These are phyloP conservation scores for Aplocera efformata DNA, from an alignment of 2,888 invertebrate species.

Conservation along the genomic window DNA sequence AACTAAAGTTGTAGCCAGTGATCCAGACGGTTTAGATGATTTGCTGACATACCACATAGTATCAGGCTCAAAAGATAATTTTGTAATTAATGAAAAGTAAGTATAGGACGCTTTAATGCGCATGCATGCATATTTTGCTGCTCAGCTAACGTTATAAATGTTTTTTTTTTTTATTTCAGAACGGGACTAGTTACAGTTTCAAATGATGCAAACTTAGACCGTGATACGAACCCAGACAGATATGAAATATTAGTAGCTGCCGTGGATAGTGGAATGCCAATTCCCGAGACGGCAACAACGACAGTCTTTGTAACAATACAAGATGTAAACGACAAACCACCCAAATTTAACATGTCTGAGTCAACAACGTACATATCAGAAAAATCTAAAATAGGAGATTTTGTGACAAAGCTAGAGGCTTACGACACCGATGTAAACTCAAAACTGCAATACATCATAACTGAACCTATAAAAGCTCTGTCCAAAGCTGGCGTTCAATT, in stretches of 20 bases:
- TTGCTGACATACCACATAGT: conserved; percentile 85
- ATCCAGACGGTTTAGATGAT: conserved; percentile 88
- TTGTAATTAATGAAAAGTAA: conserved; percentile 86
- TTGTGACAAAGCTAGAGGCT: conserved; percentile 84
- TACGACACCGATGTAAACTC: conserved; percentile 86
- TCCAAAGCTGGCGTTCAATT: conserved; percentile 88
- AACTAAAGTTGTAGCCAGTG: conserved; percentile 85
- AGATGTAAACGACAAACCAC: conserved; percentile 91
- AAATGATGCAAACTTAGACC: conserved; percentile 85
- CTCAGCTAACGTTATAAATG: not conserved
- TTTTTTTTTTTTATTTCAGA: conserved; percentile 47
- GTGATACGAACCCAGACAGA: conserved; percentile 83
- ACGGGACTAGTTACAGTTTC: conserved; percentile 86
- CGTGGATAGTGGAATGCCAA: conserved; percentile 86
- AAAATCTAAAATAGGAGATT: conserved; percentile 81
- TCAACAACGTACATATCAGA: conserved; percentile 87
- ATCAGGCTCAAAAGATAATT: conserved; percentile 88
- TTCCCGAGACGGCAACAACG: conserved; percentile 88
- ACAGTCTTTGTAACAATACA: conserved; percentile 86
- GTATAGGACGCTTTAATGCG: conserved; percentile 29
- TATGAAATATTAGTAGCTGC: conserved; percentile 87
- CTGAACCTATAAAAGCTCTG: conserved; percentile 84
- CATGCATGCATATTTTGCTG: too few relatives aligned
- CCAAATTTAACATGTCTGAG: conserved; percentile 84
- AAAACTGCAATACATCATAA: conserved; percentile 84